Evolutionary conservation across 2,888 invertebrate species (phyloP).

Genomic region (Eupelmus urozonus): DNA sequence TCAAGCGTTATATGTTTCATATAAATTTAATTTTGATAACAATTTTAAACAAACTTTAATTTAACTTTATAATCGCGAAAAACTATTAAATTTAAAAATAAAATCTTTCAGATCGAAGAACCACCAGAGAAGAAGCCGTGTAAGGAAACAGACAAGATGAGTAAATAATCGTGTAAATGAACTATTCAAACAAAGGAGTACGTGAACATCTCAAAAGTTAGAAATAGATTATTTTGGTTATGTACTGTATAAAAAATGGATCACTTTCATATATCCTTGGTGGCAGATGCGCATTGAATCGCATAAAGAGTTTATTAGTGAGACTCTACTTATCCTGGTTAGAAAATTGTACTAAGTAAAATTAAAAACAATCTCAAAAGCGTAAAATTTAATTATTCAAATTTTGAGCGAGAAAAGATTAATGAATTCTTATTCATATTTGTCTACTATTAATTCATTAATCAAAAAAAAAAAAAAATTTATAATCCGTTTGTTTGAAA

Average conservation of each 20-base stretch:
- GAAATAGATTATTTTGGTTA: conserved; percentile 77
- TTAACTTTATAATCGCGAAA: background rate
- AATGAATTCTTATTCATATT: conserved; percentile 47
- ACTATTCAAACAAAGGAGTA: conserved; percentile 56
- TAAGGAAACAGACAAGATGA: conserved; percentile 75
- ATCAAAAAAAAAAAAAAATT: conserved; percentile 1
- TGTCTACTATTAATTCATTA: conserved; percentile 42
- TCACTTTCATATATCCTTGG: conserved; percentile 50
- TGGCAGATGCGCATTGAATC: conserved; percentile 51
- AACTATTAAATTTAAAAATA: background rate
- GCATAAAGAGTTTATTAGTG: conserved; percentile 47
- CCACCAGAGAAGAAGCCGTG: conserved; percentile 75
- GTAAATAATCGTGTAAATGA: conserved; percentile 73
- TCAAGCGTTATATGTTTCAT: background rate
- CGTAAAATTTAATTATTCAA: conserved; percentile 28
- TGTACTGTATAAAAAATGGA: conserved; percentile 64
- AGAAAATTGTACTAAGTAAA: conserved; percentile 38
- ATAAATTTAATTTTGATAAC: background rate
- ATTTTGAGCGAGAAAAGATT: conserved; percentile 6
- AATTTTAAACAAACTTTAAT: background rate
- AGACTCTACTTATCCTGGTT: conserved; percentile 49
- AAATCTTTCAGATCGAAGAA: conserved; percentile 72
- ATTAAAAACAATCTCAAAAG: conserved; percentile 51
- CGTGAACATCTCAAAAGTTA: conserved; percentile 74
- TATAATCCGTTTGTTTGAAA: conserved; percentile 25